Evolutionary conservation across 2,113 vertebrate species (phyloP).

Genomic region (Lepus americanus): DNA sequence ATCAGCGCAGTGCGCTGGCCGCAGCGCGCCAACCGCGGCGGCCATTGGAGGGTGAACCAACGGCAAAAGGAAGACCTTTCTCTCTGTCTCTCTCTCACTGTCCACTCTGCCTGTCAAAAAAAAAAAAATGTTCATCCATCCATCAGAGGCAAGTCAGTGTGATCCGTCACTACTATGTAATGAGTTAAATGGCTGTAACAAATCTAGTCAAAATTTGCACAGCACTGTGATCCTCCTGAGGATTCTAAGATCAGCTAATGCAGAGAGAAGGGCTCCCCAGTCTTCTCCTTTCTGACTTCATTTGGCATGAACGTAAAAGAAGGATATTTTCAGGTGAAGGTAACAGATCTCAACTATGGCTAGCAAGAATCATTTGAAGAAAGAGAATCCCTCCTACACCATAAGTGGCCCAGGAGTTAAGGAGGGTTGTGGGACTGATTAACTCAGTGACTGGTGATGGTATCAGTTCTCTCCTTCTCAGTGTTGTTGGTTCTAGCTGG

Average conservation of each 20-base stretch:
- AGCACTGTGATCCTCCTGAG: not conserved
- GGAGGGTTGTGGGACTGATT: not conserved
- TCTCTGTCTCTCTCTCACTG: too few species aligned
- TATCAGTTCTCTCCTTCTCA: not conserved
- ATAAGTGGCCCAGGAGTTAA: not conserved
- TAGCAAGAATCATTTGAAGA: not conserved
- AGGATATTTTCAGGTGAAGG: constrained; percentile 3
- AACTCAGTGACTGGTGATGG: not conserved
- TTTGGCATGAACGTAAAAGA: constrained; percentile 13
- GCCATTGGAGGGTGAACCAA: too few species aligned
- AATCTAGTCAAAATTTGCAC: not conserved
- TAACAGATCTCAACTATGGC: not conserved
- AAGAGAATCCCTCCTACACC: not conserved
- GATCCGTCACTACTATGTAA: not conserved
- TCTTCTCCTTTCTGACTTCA: constrained; percentile 16
- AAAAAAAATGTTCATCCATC: not conserved
- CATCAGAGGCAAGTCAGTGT: not conserved
- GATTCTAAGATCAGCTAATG: not conserved
- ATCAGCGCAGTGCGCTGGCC: too few species aligned
- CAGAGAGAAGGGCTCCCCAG: not conserved
- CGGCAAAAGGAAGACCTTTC: too few species aligned
- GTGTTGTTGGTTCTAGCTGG: not conserved
- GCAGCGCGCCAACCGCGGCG: too few species aligned
- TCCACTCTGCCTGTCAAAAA: too few species aligned
- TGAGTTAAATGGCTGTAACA: not conserved